Evolutionary conservation across 1,140 invertebrate genomes (phyloP).

Genomic region (Nilaparvata lugens): DNA sequence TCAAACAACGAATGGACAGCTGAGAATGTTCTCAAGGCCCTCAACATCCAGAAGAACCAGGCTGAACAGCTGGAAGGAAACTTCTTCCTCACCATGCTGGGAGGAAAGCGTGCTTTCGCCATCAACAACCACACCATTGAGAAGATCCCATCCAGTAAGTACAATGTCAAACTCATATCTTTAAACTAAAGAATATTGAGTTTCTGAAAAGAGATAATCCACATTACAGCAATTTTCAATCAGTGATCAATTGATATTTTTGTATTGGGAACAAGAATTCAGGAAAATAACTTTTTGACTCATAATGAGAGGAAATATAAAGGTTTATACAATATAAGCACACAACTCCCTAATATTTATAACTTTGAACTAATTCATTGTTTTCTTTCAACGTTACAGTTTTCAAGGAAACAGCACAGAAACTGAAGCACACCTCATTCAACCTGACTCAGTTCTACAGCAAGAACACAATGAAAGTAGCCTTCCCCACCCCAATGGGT

Average conservation of each 20-base stretch:
- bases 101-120: conserved; percentile 39
- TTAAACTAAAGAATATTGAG: neutral
- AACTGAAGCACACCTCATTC: conserved; percentile 20
- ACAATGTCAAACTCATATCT: neutral
- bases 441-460: conserved; percentile 46
- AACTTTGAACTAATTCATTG: neutral
- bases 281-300: neutral
- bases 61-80: conserved; percentile 46
- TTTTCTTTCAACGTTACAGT: conserved; percentile 24
- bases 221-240: neutral
- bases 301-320: neutral
- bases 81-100: conserved; percentile 36
- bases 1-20: conserved; percentile 33
- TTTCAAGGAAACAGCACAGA: conserved; percentile 30
- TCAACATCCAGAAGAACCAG: conserved; percentile 44
- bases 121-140: conserved; percentile 47
- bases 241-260: neutral
- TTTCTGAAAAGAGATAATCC: neutral
- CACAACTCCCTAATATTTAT: neutral
- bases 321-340: neutral
- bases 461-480: conserved; percentile 41
- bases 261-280: too few relatives aligned
- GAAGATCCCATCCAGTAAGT: conserved; percentile 35
- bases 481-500: conserved; percentile 55
- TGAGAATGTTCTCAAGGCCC: conserved; percentile 42